Conservation (phyloP, 1,140 invertebrate genomes). For the Neodiprion fabricii region DNA sequence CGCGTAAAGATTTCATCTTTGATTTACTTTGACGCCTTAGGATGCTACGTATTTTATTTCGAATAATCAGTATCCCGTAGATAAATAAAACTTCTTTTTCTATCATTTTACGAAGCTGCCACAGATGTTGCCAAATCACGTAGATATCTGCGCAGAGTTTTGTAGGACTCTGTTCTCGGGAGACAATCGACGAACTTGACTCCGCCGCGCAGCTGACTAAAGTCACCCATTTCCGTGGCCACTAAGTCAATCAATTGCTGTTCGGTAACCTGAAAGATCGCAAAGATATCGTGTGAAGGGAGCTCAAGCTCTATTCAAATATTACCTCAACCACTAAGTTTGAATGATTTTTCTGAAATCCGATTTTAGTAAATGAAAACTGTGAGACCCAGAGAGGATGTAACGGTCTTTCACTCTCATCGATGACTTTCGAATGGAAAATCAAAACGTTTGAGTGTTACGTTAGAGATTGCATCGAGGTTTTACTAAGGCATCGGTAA, state of each 20-base stretch:
- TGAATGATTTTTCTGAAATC: background rate
- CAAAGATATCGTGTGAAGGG: background rate
- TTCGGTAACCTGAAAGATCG: constrained; percentile 36
- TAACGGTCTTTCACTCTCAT: constrained; percentile 5
- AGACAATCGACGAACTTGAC: constrained; percentile 60
- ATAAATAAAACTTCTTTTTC: no score
- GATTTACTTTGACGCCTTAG: no score
- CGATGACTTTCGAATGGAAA: background rate
- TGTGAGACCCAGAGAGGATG: background rate
- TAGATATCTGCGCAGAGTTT: constrained; percentile 51
- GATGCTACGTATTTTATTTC: no score
- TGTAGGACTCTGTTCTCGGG: constrained; percentile 59
- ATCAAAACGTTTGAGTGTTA: background rate
- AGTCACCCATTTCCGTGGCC: constrained; percentile 29
- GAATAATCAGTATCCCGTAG: no score
- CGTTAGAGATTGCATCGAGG: background rate
- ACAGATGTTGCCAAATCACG: constrained; percentile 33
- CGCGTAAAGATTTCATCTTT: no score
- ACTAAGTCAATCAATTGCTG: constrained; percentile 36
- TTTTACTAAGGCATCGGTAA: background rate
- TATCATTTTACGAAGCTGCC: no score
- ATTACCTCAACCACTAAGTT: background rate
- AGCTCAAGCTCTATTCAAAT: background rate
- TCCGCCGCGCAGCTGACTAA: constrained; percentile 51
- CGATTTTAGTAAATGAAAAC: background rate